These are phyloP conservation scores for Noctua comes DNA, from an alignment of 2,888 invertebrate species.

Conservation along the genomic window DNA sequence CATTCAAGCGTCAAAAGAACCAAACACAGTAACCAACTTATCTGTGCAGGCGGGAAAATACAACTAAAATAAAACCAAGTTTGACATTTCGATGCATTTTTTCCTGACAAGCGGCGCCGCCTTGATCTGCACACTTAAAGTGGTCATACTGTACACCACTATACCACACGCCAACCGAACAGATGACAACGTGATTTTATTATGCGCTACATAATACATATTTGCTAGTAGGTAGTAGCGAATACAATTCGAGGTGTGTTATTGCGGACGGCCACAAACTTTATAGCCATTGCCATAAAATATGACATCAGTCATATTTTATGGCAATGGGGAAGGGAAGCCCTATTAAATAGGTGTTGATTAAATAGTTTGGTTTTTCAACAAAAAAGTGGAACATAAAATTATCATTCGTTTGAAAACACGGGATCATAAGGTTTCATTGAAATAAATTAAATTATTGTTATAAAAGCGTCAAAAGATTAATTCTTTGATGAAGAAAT, in stretches of 20 bases:
- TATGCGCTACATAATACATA: not conserved
- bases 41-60: not conserved
- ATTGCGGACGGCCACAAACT: not conserved
- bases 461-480: not conserved
- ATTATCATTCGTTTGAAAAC: slow-evolving; percentile 6
- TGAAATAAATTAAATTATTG: slow-evolving; percentile 12
- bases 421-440: not conserved
- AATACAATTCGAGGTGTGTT: slow-evolving; percentile 1
- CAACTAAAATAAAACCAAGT: not conserved
- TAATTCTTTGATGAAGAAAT: slow-evolving; percentile 23
- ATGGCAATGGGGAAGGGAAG: too few relatives aligned
- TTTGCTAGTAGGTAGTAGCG: not conserved
- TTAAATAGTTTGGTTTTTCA: slow-evolving; percentile 14
- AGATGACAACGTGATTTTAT: not conserved
- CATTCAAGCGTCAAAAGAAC: not conserved
- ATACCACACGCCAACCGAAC: not conserved
- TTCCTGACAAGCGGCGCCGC: not conserved
- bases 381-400: slow-evolving; percentile 34
- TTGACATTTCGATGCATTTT: not conserved
- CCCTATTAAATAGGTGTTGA: slow-evolving; percentile 22
- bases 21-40: not conserved
- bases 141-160: not conserved
- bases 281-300: too few relatives aligned
- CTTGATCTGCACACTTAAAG: too few relatives aligned
- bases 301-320: too few relatives aligned